phyloP scores from a whole-genome alignment of 2,888 invertebrate species.

The Clunio marinus region DNA sequence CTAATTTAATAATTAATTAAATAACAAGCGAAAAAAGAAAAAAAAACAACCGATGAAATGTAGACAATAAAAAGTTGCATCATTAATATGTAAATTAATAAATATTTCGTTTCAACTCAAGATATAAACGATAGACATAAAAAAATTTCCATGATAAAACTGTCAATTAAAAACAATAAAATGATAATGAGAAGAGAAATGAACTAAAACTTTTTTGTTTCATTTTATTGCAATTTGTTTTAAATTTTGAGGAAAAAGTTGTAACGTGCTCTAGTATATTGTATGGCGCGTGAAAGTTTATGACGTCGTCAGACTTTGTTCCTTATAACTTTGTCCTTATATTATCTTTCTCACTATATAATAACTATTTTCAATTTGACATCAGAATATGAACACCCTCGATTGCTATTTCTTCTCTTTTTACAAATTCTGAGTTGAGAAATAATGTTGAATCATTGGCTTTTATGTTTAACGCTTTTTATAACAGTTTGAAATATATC shows the following conservation, averaged over 20 bases:
- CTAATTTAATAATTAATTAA: not conserved
- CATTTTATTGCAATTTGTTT: conserved; percentile 6
- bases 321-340: not conserved
- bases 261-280: not conserved
- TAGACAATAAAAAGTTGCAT: not conserved
- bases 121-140: not conserved
- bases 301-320: conserved; percentile 2
- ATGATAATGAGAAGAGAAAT: conserved; percentile 8
- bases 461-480: no score
- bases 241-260: not conserved
- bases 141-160: not conserved
- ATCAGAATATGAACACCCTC: no score
- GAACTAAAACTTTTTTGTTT: not conserved
- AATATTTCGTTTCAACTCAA: not conserved
- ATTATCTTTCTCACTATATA: no score
- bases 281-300: not conserved
- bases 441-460: no score
- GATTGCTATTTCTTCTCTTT: no score
- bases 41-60: not conserved
- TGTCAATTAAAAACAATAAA: conserved; percentile 15
- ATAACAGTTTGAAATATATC: no score
- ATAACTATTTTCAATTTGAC: no score
- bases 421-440: no score
- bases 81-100: conserved; percentile 11
- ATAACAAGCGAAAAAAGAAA: not conserved